A percentile compares a stretch with the other conserved stretches of the same genome.
Evolutionary conservation across 2,113 vertebrate species (phyloP).

Genomic region (Siphamia tubifer): DNA sequence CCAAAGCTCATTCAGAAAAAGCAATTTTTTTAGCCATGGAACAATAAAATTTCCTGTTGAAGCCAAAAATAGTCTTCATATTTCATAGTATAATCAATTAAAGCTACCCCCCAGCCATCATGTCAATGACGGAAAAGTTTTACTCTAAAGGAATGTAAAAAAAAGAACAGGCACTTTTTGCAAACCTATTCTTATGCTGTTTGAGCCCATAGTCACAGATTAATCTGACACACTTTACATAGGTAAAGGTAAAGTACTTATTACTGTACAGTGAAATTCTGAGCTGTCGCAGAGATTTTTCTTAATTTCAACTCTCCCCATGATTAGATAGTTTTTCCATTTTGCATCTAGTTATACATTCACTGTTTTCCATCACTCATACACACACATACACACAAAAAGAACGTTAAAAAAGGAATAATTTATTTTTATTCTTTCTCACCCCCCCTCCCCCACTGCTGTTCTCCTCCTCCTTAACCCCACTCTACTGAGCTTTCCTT

Average conservation of each 20-base stretch:
- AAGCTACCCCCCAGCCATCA: too few species aligned
- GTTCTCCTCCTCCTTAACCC: neutral
- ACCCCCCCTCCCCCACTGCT: neutral
- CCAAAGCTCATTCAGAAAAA: slow-evolving; percentile 3
- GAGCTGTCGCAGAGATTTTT: slow-evolving; percentile 14
- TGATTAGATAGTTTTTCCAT: slow-evolving; percentile 21
- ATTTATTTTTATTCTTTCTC: too few species aligned
- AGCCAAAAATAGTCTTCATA: neutral
- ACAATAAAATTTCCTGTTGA: neutral
- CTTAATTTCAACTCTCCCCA: neutral
- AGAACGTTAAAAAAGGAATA: too few species aligned
- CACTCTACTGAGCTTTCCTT: slow-evolving; percentile 14
- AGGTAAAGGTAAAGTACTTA: too few species aligned
- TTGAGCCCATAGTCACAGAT: too few species aligned
- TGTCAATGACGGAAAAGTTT: too few species aligned
- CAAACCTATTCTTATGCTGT: too few species aligned
- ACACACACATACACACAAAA: slow-evolving; percentile 46
- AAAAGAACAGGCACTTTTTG: too few species aligned
- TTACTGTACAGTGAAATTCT: too few species aligned
- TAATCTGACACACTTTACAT: too few species aligned
- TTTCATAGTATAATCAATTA: neutral
- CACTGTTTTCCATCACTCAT: slow-evolving; percentile 45
- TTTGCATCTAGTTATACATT: slow-evolving; percentile 3
- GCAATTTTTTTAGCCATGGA: neutral
- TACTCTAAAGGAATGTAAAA: too few species aligned